A percentile compares a stretch with the other conserved stretches of the same genome.
Evolutionary conservation across 2,797 vertebrate species (phyloP).

Genomic region (Channallabes apus): DNA sequence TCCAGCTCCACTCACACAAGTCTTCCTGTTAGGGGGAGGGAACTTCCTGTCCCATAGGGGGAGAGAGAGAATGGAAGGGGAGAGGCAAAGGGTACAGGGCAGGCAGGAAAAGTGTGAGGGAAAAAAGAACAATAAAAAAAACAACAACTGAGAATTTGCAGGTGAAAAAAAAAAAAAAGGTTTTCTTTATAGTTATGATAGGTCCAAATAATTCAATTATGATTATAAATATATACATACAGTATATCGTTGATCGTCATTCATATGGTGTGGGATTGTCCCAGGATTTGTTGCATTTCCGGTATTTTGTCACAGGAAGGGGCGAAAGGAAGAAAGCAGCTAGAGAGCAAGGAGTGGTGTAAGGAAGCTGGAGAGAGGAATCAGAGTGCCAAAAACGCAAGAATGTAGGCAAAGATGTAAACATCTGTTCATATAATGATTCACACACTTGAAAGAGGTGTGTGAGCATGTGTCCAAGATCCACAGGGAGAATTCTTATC

Average conservation of each 20-base stretch:
- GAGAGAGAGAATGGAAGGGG: constrained; percentile 43
- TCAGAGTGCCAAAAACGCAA: constrained; percentile 23
- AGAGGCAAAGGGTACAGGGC: constrained; percentile 42
- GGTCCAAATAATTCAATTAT: constrained; percentile 42
- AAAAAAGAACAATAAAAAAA: constrained; percentile 19
- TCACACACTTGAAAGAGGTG: constrained; percentile 19
- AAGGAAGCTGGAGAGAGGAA: constrained; percentile 21
- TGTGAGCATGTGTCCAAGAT: constrained; percentile 32
- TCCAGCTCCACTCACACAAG: constrained; percentile 70
- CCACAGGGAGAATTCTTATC: constrained; percentile 30
- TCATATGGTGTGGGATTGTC: background rate
- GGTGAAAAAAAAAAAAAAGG: constrained; percentile 33
- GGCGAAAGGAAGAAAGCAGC: constrained; percentile 38
- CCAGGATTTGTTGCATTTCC: constrained; percentile 27
- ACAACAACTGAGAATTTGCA: constrained; percentile 21
- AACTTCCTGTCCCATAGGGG: constrained; percentile 69
- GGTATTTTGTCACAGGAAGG: constrained; percentile 37
- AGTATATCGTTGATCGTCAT: constrained; percentile 19
- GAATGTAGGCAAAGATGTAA: constrained; percentile 35
- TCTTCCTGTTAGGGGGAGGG: constrained; percentile 72
- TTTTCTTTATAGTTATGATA: constrained; percentile 1
- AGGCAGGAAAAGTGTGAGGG: constrained; percentile 45
- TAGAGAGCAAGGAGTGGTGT: constrained; percentile 19
- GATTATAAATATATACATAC: background rate
- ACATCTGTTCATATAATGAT: constrained; percentile 16